Base-by-base conservation (phyloP, 2,113 vertebrate genomes). In the Austrofundulus limnaeus region DNA sequence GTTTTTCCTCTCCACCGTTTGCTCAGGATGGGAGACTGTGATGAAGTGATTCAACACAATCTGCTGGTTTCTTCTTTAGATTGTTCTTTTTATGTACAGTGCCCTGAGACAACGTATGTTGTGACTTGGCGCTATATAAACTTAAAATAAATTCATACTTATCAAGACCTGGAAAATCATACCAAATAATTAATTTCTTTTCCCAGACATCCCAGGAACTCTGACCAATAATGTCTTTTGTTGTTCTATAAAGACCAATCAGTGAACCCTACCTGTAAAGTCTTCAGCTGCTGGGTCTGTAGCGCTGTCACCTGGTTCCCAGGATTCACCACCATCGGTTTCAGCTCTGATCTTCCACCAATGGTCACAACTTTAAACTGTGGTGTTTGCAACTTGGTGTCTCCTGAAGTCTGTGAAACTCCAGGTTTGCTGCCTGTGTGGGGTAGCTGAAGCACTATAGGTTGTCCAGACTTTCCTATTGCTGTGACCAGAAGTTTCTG, bases 361-460 rank as follows among this genome's bases (percentile, higher is more conserved):
- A 97, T 92, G 38, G 95, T 95, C 75, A 98, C 93, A 90, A 99
- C 93, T 88, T 98, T 98, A 84, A 95, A 95, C 77, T 98, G 96
- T 45, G 94, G 94, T 1, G 93, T 75, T 72, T 90, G 91, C 17
- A 91, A 86, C 77, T 96, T 97, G 62, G 73, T 45, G 72, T 99
- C 95, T 46, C 86, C 90, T 17, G 90, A 71, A 42, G 88, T 80
- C 72, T 93, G 95, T 50, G 90, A 85, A 5, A 84, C n/a, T 1
- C 89, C 73, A 0, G 93, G 77, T 85, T 97, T 98, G 85, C 88
- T 89, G 77, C 86, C 93, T 0, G 83, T 39, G 85, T 95, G 94
- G 46, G 96, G 96, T 38, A 99, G 67, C 25, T 97, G 92, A 72
- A 99, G 82, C 78, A 98, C 93, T 60, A 99, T 94, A 15, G 96